Base-by-base conservation (phyloP, 2,113 vertebrate genomes). In the Spea multiplicata region DNA sequence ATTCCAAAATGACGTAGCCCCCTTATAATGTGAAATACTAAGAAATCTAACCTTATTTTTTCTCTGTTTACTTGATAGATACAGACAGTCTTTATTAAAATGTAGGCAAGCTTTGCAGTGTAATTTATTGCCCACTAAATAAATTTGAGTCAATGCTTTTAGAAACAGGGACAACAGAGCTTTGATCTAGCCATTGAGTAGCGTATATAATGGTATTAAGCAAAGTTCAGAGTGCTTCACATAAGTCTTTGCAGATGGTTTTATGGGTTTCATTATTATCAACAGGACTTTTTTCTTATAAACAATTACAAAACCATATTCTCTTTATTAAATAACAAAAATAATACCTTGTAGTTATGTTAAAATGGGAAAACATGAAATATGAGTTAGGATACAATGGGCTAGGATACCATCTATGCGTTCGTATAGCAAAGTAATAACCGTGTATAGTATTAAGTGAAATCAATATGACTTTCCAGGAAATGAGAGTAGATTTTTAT, bases 51-150 rank as follows among this genome's bases (percentile, higher is more conserved):
- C 89, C 87, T 9, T 59, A 59, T 59, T 59, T 59, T 53, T 44
- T 83, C 77, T 83, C 68, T 46, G 71, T 81, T 74, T 74, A 62
- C 50, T 75, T 44, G 12, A 17, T 1, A 49, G 7, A 6, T 16
- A 47, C 47, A 50, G 69, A 10, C 77, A 85, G 83, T 76, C 46
- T 52, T 44, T 74, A 80, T 84, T 64, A 75, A 73, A 82, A 76
- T 57, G 73, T 1, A 46, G 66, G 79, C 86, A 86, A 84, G 49
- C 44, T 0, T 12, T 82, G 30, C 48, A 76, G 67, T 72, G 3
- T 50, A 83, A 86, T 89, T 88, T 88, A 87, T 73, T 74, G 83
- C 48, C 6, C 71, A 30, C 83, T 90, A 91, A 88, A 82, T 87
- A 73, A 81, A 87, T 12, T 30, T 0, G 67, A 71, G 73, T 75